Conservation (phyloP, 2,113 vertebrate genomes). For the Antechinus stuartii region DNA sequence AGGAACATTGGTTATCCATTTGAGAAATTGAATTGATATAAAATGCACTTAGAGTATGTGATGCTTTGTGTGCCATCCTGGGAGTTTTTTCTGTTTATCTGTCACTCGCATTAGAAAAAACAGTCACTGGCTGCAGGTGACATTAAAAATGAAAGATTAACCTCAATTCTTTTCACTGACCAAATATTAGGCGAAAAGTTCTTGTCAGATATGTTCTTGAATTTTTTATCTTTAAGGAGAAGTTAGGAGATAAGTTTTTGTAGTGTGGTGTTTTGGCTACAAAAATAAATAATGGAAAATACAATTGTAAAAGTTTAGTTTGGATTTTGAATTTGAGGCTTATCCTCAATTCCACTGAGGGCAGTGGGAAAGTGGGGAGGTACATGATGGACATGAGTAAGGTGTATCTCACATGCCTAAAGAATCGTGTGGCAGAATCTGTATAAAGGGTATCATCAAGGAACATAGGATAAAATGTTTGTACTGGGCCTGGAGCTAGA, state of each 20-base stretch:
- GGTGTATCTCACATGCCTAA: not conserved
- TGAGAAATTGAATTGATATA: constrained; percentile 91
- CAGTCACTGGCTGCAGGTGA: constrained; percentile 89
- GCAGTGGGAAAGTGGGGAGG: not conserved
- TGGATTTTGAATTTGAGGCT: not conserved
- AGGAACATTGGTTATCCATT: constrained; percentile 92
- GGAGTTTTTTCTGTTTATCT: constrained; percentile 89
- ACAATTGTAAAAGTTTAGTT: not conserved
- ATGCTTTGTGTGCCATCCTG: constrained; percentile 87
- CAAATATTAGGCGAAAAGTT: constrained; percentile 83
- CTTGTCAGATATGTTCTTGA: constrained; percentile 78
- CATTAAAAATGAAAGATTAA: constrained; percentile 92
- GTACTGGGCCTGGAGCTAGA: not conserved
- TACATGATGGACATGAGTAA: not conserved
- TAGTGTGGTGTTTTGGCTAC: constrained; percentile 46
- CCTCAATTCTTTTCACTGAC: constrained; percentile 89
- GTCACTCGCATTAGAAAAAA: constrained; percentile 89
- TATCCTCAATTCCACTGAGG: not conserved
- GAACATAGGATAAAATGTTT: not conserved
- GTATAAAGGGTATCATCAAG: not conserved
- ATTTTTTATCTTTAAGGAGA: constrained; percentile 76
- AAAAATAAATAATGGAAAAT: not conserved
- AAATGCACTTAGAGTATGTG: constrained; percentile 87
- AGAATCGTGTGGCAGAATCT: not conserved
- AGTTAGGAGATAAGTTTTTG: constrained; percentile 64